A percentile compares a stretch with the other conserved stretches of the same genome.
phyloP scores from a whole-genome alignment of 2,797 vertebrate species.

The Nyctalus aviator region DNA sequence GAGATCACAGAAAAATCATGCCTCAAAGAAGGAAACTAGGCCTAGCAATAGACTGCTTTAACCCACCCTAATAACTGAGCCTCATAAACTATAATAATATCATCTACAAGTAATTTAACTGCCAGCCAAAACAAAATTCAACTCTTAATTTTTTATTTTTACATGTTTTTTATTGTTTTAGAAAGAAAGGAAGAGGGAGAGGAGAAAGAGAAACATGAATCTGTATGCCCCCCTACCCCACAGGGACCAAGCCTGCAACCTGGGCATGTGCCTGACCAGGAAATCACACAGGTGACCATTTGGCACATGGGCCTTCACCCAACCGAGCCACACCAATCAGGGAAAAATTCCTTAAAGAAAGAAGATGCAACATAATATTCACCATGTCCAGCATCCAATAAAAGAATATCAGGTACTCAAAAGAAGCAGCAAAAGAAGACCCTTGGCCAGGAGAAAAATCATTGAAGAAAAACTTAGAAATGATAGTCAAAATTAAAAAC shows the following conservation, averaged over 20 bases:
- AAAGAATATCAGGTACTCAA: not conserved
- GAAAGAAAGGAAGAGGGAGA: not conserved
- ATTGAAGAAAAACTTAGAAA: slow-evolving; percentile 42
- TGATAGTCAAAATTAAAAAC: slow-evolving; percentile 7
- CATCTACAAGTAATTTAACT: not conserved
- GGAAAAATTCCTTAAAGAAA: slow-evolving; percentile 32
- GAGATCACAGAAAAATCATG: not conserved
- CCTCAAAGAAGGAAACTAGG: not conserved
- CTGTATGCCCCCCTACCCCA: not conserved
- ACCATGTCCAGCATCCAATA: not conserved
- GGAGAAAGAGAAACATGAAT: not conserved
- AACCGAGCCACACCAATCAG: not conserved
- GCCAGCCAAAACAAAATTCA: slow-evolving; percentile 41
- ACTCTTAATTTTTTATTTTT: not conserved
- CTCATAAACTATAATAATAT: not conserved
- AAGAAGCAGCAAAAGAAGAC: not conserved
- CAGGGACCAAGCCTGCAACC: not conserved
- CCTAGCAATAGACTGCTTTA: not conserved
- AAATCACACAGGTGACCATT: not conserved
- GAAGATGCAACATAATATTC: not conserved
- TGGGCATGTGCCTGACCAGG: not conserved
- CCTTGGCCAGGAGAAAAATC: not conserved
- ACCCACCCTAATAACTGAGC: not conserved
- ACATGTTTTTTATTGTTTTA: not conserved
- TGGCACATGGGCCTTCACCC: not conserved